Base-by-base conservation (phyloP, 2,888 invertebrate genomes). In the Chironomus riparius region DNA sequence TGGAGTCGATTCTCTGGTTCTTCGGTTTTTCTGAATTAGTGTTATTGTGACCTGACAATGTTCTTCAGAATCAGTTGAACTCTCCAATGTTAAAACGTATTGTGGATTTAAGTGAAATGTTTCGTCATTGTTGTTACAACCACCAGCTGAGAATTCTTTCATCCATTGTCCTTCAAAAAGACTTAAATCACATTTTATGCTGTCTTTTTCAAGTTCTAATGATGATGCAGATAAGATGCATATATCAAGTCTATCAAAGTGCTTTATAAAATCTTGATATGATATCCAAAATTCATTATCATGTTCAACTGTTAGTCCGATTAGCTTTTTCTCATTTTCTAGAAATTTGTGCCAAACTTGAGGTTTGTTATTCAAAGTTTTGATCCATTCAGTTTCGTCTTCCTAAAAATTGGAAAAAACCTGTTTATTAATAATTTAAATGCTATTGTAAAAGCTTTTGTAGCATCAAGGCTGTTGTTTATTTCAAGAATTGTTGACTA, bases 221-320 rank as follows among this genome's bases (percentile, higher is more conserved):
- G 96, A 93, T 81, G 98, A 97, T 0, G 97, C 97, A 81, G 93
- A 95, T 83, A 98, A 90, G 83, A 98, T 97, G 83, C 97, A 98
- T 78, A 98, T 93, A 84, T 98, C 97, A 79, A 98, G 87, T 78
- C 91, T 89, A 83, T 82, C 85, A 82, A 97, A 98, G 80, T 93
- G 89, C n/a, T 86, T 87, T 70, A 91, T 86, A 81, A 96, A 97
- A 83, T 98, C 98, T 81, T 91, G 91, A 83, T 89, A 96, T 0
- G 95, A 91, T 92, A 97, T 97, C 98, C 98, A 98, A 84, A 98
- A 98, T 85, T 98, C 98, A 0, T 98, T 98, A 81, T 98, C 98
- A 4, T 92, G 88, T 79, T 94, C 94, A 79, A 96, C 95, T 0
- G 90, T 92, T 70, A 98, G 85, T 0, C 97, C 97, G 77, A 98